Evolutionary conservation across 2,797 vertebrate species (phyloP).

Genomic region (Gymnothorax javanicus): DNA sequence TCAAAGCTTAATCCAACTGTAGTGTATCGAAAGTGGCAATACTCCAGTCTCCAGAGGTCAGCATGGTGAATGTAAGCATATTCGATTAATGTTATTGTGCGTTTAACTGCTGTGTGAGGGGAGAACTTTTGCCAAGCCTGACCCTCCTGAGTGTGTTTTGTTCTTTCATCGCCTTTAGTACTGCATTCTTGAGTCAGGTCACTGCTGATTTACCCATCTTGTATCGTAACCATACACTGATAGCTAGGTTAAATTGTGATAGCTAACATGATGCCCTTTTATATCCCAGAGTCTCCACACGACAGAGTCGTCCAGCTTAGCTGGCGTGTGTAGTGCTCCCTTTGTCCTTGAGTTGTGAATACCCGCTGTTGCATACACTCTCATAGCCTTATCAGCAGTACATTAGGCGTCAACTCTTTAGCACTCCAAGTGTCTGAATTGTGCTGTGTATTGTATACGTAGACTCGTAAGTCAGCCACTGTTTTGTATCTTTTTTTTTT

Average conservation of each 20-base stretch:
- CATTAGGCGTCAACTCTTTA: neutral
- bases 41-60: neutral
- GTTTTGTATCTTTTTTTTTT: neutral
- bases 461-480: neutral
- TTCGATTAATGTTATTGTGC: neutral
- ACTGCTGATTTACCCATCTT: neutral
- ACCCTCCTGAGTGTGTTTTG: neutral
- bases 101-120: neutral
- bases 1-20: neutral
- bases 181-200: conserved; percentile 1
- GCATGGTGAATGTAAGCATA: neutral
- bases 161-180: neutral
- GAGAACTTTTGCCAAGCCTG: neutral
- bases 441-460: neutral
- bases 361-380: neutral
- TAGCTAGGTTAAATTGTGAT: neutral
- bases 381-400: neutral
- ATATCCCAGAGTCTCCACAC: neutral
- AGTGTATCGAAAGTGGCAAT: too few relatives aligned
- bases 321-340: neutral
- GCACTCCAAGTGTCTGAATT: neutral
- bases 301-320: neutral
- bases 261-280: neutral
- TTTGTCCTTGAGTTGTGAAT: neutral
- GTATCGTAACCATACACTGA: neutral